Percentiles rank a stretch among this genome's conserved stretches.
These are phyloP conservation scores for Zosterops borbonicus DNA, from an alignment of 2,113 vertebrate species.

Conservation along the genomic window DNA sequence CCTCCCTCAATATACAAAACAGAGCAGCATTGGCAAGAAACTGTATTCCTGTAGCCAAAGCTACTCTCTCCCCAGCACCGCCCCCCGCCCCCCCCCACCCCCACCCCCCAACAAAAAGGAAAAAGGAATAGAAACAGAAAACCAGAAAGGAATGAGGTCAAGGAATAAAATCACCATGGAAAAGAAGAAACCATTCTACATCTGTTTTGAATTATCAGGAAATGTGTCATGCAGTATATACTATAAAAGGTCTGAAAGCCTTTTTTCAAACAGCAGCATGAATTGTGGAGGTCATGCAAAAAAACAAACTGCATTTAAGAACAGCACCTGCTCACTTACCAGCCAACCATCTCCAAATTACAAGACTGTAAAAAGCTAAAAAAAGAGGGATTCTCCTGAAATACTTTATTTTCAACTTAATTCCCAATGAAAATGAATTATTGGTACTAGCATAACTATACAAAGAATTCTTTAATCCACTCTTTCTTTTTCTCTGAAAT, in stretches of 20 bases:
- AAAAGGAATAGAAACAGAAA: not conserved
- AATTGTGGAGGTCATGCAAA: not conserved
- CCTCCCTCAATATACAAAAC: not conserved
- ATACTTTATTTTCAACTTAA: not conserved
- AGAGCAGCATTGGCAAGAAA: not conserved
- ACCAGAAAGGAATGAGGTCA: not conserved
- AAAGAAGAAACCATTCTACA: not conserved
- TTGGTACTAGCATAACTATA: not conserved
- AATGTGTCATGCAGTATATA: not conserved
- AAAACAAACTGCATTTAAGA: not conserved
- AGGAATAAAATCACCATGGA: not conserved
- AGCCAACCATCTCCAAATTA: not conserved
- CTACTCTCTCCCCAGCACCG: not conserved
- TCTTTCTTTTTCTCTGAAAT: not conserved
- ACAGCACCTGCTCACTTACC: not conserved
- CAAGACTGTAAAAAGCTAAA: not conserved
- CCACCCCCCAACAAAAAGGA: not conserved
- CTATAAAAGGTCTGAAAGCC: not conserved
- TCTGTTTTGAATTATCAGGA: not conserved
- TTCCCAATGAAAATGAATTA: not conserved
- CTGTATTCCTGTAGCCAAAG: not conserved
- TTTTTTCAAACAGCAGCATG: not conserved
- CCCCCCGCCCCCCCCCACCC: not conserved
- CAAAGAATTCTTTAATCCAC: not conserved
- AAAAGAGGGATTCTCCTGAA: not conserved